Evolutionary conservation across 2,888 invertebrate species (phyloP), one percentile per base, ranked within the genome.

Genomic region (Priapulus caudatus): DNA sequence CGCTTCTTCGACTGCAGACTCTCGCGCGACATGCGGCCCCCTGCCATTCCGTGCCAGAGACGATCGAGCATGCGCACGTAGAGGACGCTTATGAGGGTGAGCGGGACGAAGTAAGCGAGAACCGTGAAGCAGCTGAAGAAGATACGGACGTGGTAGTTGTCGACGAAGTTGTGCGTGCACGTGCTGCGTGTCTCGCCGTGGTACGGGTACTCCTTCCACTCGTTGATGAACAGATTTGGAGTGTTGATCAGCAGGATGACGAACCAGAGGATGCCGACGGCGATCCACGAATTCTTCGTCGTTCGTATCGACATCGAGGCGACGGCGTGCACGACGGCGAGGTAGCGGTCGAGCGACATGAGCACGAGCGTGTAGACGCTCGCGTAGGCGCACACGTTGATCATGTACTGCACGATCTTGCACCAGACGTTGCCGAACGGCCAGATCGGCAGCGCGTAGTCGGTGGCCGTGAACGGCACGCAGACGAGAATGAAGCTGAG

Each of bases 271-370:
- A 83, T 76, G 45, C 78, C 77, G 58, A 88, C 86, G 19, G 87
- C 86, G 52, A 82, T 70, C 59, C 83, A 77, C 15, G 90, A 86
- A 68, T 89, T 87, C 56, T 77, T 77, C 65, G 86, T 85, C 1
- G 86, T 89, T 52, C 90, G 77, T 59, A 86, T 67, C 1, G 84
- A 82, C 81, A 88, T 88, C 48, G 88, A 87, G 0, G 83, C 79
- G 59, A 92, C 85, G 2, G 92, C 91, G 70, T 89, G 88, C 1
- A 91, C 91, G 1, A 93, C 92, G 23, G 92, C 92, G 71, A 93
- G 78, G 68, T 87, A 93, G 58, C 79, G 67, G 72, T 93, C 92
- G 53, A 91, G 73, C 3, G 89, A 89, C 91, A 93, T 92, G 57
- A 92, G 78, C 1, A 92, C 90, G 47, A 93, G 75, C 0, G 91